Evolutionary conservation across 30 jellyfish, hydroid and myxozoan genomes (phyloP), one percentile per base, ranked within the genome.

Genomic region (Aurelia aurita complex sp. Pacific): DNA sequence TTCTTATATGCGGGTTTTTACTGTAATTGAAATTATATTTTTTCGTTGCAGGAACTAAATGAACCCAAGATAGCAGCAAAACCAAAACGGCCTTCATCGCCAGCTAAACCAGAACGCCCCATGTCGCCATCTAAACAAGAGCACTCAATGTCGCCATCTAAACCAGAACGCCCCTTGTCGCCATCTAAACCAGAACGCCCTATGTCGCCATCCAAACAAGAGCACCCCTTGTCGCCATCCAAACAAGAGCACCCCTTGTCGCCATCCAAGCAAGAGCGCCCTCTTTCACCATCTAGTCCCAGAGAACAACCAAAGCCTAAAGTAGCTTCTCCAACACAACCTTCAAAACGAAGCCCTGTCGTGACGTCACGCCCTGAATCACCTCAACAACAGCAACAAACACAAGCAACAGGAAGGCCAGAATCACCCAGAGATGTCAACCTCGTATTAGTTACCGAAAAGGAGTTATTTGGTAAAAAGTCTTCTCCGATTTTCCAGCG

Each of bases 381-480:
- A 4, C 70, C 70, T 11, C 32, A 14, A 15, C 23, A 14, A 15
- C 23, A 60, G 10, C 34, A 17, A 23, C 70, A 17, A 5, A 23
- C 70, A 23, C 36, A 2, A 23, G 12, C 36, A 4, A 23, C 38
- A 23, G 70, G 70, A 2, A n/a, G 70, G 36, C 70, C 70, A 61
- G 70, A 69, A 15, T 79, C 89, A 7, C 89, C 89, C 46, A 73
- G 62, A 60, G 86, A 59, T 32, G 63, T 59, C 10, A 64, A 64
- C 33, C 79, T 79, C 62, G 89, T 79, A 36, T 65, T 79, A 19
- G 81, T 79, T 13, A 64, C 89, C 7, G 89, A 79, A 54, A 79
- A 50, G 35, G 89, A 79, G 11, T 79, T 79, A 18, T 79, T 79
- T 66, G 89, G 89, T 52, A 10, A 36, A 11, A 38, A 64, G 67